Conservation (phyloP, 1,140 invertebrate genomes). For the Tetragnatha versicolor region DNA sequence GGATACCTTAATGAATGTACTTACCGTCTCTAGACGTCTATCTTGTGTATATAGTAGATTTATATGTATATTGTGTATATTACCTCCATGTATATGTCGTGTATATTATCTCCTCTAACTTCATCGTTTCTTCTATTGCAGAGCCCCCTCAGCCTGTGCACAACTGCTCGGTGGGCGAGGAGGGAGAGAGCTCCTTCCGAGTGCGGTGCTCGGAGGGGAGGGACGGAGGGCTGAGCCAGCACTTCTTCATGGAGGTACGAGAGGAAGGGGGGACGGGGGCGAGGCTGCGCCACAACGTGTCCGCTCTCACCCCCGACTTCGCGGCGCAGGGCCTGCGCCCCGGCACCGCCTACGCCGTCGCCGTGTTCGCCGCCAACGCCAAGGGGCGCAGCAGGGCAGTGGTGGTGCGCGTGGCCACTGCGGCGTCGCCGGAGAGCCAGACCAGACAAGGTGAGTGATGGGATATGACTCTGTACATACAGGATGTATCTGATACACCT, state of each 20-base stretch:
- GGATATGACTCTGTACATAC: too few species aligned
- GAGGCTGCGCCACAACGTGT: slow-evolving; percentile 47
- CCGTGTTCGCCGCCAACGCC: slow-evolving; percentile 75
- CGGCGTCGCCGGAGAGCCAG: slow-evolving; percentile 54
- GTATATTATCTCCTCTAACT: too few species aligned
- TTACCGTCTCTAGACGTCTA: too few species aligned
- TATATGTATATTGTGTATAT: too few species aligned
- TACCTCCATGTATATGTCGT: too few species aligned
- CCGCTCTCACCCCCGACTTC: slow-evolving; percentile 54
- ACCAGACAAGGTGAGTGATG: slow-evolving; percentile 52
- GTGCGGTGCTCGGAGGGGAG: slow-evolving; percentile 82
- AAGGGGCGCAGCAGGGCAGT: slow-evolving; percentile 72
- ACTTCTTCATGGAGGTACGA: slow-evolving; percentile 80
- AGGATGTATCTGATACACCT: too few species aligned
- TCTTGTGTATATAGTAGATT: too few species aligned
- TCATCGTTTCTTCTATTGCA: slow-evolving; percentile 59
- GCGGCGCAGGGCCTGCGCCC: slow-evolving; percentile 39
- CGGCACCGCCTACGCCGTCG: slow-evolving; percentile 61
- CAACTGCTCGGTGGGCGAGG: slow-evolving; percentile 85
- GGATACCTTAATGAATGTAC: too few species aligned
- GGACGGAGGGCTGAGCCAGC: slow-evolving; percentile 81
- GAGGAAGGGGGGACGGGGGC: slow-evolving; percentile 66
- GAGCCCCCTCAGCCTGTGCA: slow-evolving; percentile 80
- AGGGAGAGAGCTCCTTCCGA: slow-evolving; percentile 79
- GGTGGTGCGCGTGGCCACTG: slow-evolving; percentile 45